Percentiles rank a stretch among this genome's conserved stretches.
phyloP scores from a whole-genome alignment of 30 jellyfish, hydroid and myxozoan genomes.

The Euphysa ruthae region DNA sequence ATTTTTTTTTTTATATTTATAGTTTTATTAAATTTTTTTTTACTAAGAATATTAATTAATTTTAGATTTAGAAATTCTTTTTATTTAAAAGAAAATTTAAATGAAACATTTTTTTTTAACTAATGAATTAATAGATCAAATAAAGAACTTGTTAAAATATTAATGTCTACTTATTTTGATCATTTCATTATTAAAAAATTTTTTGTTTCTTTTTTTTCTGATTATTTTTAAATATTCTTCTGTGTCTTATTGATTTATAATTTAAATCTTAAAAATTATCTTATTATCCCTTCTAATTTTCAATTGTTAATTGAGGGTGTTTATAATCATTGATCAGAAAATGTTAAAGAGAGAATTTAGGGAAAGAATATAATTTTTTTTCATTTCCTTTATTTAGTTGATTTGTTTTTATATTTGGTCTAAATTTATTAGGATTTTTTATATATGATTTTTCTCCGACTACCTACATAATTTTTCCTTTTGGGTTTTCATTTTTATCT shows the following conservation, averaged over 20 bases:
- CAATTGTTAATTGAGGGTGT: background rate
- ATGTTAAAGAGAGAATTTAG: background rate
- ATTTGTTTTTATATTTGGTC: background rate
- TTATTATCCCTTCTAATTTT: background rate
- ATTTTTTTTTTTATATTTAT: too few species aligned
- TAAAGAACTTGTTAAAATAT: conserved; percentile 13
- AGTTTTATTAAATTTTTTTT: too few species aligned
- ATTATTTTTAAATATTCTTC: background rate
- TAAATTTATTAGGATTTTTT: background rate
- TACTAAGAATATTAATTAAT: too few species aligned
- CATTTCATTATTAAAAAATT: too few species aligned
- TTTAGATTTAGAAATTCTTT: too few species aligned
- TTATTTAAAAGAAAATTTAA: too few species aligned
- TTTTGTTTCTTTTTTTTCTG: background rate
- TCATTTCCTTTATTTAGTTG: background rate
- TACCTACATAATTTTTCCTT: background rate
- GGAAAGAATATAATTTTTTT: background rate
- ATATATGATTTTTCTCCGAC: background rate
- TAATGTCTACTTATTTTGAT: background rate
- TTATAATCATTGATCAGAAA: background rate
- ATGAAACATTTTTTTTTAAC: background rate
- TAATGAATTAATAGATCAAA: too few species aligned
- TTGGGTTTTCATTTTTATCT: background rate
- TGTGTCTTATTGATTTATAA: background rate
- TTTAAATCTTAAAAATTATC: background rate